Percentiles rank a stretch among this genome's conserved stretches.
phyloP scores from a whole-genome alignment of 1,140 invertebrate genomes.

The Camponotus pennsylvanicus region DNA sequence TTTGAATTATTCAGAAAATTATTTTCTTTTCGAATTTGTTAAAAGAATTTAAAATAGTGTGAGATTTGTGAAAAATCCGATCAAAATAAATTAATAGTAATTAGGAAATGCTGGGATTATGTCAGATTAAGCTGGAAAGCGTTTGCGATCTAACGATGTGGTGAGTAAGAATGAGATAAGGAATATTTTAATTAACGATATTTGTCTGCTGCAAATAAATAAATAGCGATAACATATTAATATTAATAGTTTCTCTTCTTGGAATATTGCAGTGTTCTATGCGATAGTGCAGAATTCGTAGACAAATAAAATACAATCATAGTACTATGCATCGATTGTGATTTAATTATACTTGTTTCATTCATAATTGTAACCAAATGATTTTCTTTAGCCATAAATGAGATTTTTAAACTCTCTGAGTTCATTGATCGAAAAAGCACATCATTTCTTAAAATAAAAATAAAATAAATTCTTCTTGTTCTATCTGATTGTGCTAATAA shows the following conservation, averaged over 20 bases:
- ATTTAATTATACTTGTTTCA: background rate
- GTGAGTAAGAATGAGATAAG: background rate
- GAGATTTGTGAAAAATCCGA: background rate
- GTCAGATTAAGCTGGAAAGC: background rate
- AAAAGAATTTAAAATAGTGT: background rate
- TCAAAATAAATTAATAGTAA: background rate
- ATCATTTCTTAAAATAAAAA: conserved; percentile 1
- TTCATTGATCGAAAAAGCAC: conserved; percentile 21
- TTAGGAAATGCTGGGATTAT: background rate
- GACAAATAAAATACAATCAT: background rate
- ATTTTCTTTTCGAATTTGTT: background rate
- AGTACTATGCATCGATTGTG: background rate
- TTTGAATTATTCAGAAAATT: background rate
- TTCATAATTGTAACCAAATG: background rate
- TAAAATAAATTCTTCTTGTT: background rate
- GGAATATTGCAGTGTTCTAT: background rate
- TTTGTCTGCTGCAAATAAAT: conserved; percentile 11
- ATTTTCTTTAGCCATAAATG: background rate
- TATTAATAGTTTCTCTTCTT: background rate
- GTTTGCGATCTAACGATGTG: background rate
- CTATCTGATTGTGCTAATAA: conserved; percentile 39
- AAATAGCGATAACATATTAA: background rate
- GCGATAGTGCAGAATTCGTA: conserved; percentile 17
- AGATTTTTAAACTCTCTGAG: background rate
- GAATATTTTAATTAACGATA: background rate